Evolutionary conservation across 2,797 vertebrate species (phyloP).

Genomic region (Coluber constrictor): DNA sequence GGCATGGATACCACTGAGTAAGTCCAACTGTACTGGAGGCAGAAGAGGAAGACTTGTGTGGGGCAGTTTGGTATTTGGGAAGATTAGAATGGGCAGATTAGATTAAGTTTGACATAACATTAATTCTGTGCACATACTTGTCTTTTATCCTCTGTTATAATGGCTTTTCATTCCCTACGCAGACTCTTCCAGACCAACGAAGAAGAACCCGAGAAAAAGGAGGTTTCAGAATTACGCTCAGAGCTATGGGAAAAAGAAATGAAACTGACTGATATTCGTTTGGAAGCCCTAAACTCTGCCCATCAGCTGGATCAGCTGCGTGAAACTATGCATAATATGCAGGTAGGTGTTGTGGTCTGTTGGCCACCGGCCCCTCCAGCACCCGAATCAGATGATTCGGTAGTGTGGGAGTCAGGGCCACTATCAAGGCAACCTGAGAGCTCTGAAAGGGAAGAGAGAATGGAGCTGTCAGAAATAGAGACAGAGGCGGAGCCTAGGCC

Average conservation of each 20-base stretch:
- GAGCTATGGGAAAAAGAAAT: conserved; percentile 96
- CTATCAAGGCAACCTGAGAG: no score
- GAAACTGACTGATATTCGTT: conserved; percentile 91
- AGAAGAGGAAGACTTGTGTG: not conserved
- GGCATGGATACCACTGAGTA: conserved; percentile 69
- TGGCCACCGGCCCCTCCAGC: no score
- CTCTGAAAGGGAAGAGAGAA: no score
- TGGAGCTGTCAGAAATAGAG: no score
- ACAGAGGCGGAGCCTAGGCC: no score
- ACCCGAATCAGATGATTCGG: no score
- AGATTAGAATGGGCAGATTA: not conserved
- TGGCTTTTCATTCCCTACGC: not conserved
- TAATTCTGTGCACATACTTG: not conserved
- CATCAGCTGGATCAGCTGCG: conserved; percentile 93
- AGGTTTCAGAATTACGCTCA: conserved; percentile 88
- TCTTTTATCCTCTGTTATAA: not conserved
- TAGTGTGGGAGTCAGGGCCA: no score
- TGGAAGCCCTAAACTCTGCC: conserved; percentile 93
- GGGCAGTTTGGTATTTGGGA: not conserved
- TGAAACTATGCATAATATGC: conserved; percentile 97
- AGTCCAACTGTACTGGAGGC: not conserved
- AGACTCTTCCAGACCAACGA: conserved; percentile 81
- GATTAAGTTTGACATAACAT: not conserved
- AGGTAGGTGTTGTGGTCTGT: conserved; percentile 70
- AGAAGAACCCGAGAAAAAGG: conserved; percentile 82